phyloP scores from a whole-genome alignment of 2,113 vertebrate genomes.

The Phalacrocorax pelagicus region DNA sequence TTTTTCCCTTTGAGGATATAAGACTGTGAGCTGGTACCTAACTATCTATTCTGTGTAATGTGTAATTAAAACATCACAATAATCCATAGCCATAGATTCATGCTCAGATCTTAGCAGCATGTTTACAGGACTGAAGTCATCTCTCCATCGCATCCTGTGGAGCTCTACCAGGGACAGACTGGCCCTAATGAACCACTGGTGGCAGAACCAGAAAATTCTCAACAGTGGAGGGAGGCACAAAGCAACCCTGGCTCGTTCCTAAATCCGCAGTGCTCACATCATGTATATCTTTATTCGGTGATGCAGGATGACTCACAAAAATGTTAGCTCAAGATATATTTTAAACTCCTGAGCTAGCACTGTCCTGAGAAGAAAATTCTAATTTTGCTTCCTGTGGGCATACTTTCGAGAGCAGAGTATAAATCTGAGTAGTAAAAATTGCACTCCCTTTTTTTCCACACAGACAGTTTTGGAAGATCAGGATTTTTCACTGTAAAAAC shows the following conservation, averaged over 20 bases:
- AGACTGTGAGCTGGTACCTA: neutral
- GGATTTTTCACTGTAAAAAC: slow-evolving; percentile 41
- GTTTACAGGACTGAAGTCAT: neutral
- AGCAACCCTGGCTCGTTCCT: neutral
- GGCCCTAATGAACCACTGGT: neutral
- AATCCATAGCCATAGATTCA: neutral
- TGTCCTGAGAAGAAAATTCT: slow-evolving; percentile 45
- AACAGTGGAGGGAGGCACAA: neutral
- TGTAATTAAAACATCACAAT: neutral
- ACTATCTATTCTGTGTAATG: neutral
- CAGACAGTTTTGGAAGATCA: slow-evolving; percentile 5
- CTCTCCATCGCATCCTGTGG: neutral
- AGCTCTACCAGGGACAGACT: neutral
- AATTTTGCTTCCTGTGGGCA: slow-evolving; percentile 55
- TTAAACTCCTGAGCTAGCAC: slow-evolving; percentile 43
- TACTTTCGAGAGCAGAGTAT: slow-evolving; percentile 32
- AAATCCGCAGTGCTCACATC: slow-evolving; percentile 35
- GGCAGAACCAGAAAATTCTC: neutral
- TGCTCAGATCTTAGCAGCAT: neutral
- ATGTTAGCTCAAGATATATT: slow-evolving; percentile 55
- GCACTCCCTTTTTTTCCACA: slow-evolving; percentile 5
- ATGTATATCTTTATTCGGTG: slow-evolving; percentile 32
- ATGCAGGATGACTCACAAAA: slow-evolving; percentile 36
- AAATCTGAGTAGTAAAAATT: slow-evolving; percentile 55
- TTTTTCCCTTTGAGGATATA: neutral